phyloP scores from a whole-genome alignment of 2,797 vertebrate genomes.

The Podarcis lilfordi region DNA sequence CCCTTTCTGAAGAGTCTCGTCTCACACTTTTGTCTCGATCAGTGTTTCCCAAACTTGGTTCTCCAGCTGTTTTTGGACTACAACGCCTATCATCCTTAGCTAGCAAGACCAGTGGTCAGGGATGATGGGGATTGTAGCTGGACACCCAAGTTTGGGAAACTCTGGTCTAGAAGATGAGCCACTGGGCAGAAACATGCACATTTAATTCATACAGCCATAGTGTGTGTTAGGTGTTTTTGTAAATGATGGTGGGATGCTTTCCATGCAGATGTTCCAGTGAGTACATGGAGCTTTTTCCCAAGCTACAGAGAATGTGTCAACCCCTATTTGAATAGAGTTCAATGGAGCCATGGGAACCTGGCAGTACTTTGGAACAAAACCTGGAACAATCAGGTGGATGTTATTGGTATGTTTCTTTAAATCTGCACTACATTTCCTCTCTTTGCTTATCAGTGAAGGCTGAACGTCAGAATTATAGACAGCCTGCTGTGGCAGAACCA shows the following conservation, averaged over 20 bases:
- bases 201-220: not conserved
- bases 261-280: not conserved
- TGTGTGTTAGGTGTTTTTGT: not conserved
- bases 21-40: too few relatives aligned
- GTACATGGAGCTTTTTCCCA: not conserved
- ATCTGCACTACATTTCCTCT: slow-evolving; percentile 5
- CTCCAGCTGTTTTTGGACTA: too few relatives aligned
- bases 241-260: not conserved
- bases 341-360: not conserved
- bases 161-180: not conserved
- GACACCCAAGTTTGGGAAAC: too few relatives aligned
- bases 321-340: not conserved
- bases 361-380: not conserved
- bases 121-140: too few relatives aligned
- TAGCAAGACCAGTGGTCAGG: too few relatives aligned
- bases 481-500: slow-evolving; percentile 54
- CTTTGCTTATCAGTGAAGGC: slow-evolving; percentile 36
- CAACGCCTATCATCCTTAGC: too few relatives aligned
- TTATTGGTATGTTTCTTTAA: slow-evolving; percentile 44
- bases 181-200: not conserved
- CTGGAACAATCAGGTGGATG: not conserved
- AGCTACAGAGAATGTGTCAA: not conserved
- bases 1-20: too few relatives aligned
- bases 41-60: too few relatives aligned
- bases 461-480: not conserved